These are phyloP conservation scores for Penaeus vannamei DNA, from an alignment of 1,140 invertebrate genomes.

Conservation along the genomic window DNA sequence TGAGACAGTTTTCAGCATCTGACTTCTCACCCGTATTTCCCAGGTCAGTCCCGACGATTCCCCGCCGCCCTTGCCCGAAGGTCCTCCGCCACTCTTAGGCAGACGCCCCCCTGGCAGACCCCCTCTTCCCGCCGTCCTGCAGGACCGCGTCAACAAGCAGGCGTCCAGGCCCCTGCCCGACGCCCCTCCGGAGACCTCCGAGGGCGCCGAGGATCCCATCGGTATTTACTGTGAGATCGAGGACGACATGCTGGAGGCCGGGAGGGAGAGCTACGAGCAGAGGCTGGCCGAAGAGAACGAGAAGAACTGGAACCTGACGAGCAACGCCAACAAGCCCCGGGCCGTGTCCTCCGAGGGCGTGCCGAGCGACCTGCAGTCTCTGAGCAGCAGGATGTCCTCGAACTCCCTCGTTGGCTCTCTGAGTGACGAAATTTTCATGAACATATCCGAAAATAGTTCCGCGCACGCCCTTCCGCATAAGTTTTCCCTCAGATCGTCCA, in stretches of 20 bases:
- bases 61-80: not conserved
- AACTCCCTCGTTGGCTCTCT: constrained; percentile 47
- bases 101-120: constrained; percentile 35
- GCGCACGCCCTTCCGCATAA: not conserved
- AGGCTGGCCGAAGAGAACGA: not conserved
- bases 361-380: not conserved
- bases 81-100: not conserved
- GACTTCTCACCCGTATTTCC: not conserved
- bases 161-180: constrained; percentile 41
- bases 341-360: constrained; percentile 12
- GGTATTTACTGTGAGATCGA: constrained; percentile 59
- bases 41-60: constrained; percentile 35
- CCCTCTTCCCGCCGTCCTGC: constrained; percentile 17
- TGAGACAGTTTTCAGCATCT: too few species aligned
- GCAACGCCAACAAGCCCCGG: not conserved
- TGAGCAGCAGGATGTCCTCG: constrained; percentile 18
- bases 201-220: constrained; percentile 20
- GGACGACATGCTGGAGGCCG: constrained; percentile 35
- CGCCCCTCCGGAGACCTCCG: constrained; percentile 1
- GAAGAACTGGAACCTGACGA: not conserved
- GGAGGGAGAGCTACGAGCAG: constrained; percentile 7
- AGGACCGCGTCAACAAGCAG: constrained; percentile 34
- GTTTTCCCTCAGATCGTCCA: not conserved
- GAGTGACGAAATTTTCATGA: constrained; percentile 48
- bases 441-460: constrained; percentile 24